phyloP scores from a whole-genome alignment of 2,797 vertebrate genomes.

The Picus viridis region DNA sequence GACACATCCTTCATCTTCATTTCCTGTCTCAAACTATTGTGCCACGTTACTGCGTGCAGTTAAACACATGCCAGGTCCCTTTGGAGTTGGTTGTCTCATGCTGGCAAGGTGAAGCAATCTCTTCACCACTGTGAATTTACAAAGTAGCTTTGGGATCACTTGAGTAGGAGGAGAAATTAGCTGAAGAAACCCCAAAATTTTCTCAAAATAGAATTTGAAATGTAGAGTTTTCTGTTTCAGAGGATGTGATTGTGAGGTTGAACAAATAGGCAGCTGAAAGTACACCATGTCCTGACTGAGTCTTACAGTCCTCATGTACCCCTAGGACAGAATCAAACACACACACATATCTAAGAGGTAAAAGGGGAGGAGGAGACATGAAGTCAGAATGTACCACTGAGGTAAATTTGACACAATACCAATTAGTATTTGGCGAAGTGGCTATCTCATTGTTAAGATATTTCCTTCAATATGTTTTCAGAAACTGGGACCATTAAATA shows the following conservation, averaged over 20 bases:
- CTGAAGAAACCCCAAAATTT: neutral
- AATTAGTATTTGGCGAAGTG: slow-evolving; percentile 78
- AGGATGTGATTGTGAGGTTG: neutral
- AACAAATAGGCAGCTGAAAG: slow-evolving; percentile 40
- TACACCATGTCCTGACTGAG: slow-evolving; percentile 29
- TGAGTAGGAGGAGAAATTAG: neutral
- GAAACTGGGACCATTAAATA: slow-evolving; percentile 79
- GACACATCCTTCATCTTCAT: slow-evolving; percentile 59
- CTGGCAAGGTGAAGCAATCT: neutral
- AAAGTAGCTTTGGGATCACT: neutral
- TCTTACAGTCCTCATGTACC: slow-evolving; percentile 54
- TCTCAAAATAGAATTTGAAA: neutral
- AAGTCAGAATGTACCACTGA: slow-evolving; percentile 75
- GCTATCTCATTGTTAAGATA: slow-evolving; percentile 83
- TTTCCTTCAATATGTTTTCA: slow-evolving; percentile 84
- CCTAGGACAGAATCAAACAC: slow-evolving; percentile 33
- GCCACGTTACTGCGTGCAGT: neutral
- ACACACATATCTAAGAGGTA: slow-evolving; percentile 45
- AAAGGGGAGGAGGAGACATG: slow-evolving; percentile 56
- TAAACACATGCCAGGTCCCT: neutral
- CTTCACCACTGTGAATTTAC: neutral
- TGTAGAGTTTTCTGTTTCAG: slow-evolving; percentile 23
- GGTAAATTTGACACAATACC: slow-evolving; percentile 78
- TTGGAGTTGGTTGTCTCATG: neutral
- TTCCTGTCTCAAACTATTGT: slow-evolving; percentile 29